phyloP scores from a whole-genome alignment of 1,140 invertebrate genomes.

The Calephelis virginiensis region DNA sequence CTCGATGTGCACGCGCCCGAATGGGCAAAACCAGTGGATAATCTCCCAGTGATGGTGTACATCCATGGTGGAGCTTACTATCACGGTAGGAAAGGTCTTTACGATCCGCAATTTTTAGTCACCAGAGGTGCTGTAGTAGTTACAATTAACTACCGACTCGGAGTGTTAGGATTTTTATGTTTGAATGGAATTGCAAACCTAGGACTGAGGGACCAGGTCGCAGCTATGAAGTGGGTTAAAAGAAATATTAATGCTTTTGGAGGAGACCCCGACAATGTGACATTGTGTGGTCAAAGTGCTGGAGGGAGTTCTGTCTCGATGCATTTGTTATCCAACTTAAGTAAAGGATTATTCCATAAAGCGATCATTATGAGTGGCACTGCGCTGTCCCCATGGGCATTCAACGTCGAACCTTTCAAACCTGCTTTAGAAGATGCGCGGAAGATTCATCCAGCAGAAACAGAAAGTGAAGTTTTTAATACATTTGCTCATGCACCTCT shows the following conservation, averaged over 20 bases:
- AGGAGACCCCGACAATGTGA: constrained; percentile 72
- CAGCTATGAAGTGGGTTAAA: constrained; percentile 78
- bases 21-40: constrained; percentile 24
- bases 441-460: not conserved
- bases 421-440: constrained; percentile 21
- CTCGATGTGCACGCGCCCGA: constrained; percentile 74
- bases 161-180: constrained; percentile 82
- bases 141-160: constrained; percentile 83
- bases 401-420: constrained; percentile 12
- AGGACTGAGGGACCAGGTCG: constrained; percentile 79
- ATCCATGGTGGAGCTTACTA: constrained; percentile 82
- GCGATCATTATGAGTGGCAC: constrained; percentile 23
- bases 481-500: not conserved
- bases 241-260: constrained; percentile 75
- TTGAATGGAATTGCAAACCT: constrained; percentile 78
- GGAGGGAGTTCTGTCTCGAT: constrained; percentile 60
- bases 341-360: constrained; percentile 56
- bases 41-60: constrained; percentile 78
- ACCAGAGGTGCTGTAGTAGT: constrained; percentile 83
- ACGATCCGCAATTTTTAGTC: constrained; percentile 81
- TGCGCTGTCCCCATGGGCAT: not conserved
- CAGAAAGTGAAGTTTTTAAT: not conserved
- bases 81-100: constrained; percentile 76
- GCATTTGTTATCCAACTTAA: constrained; percentile 52
- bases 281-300: constrained; percentile 74